Conservation (phyloP, 2,888 invertebrate genomes). For the Ectropis crepuscularia region DNA sequence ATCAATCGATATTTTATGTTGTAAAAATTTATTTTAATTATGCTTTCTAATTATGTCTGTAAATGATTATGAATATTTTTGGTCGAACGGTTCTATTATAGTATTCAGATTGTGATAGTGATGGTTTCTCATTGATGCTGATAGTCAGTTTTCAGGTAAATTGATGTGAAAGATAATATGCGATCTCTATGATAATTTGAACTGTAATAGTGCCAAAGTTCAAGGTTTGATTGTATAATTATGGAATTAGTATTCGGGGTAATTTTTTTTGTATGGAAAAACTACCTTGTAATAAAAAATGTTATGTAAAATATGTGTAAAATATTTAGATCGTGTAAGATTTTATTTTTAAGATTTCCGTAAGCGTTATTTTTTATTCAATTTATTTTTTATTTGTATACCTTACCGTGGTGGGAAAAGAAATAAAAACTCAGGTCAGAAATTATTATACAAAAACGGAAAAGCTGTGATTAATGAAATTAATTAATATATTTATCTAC, state of each 20-base stretch:
- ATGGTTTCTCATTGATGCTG: too few species aligned
- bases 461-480: constrained; percentile 29
- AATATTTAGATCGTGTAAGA: constrained; percentile 1
- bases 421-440: too few species aligned
- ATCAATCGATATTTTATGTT: too few species aligned
- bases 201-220: neutral
- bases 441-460: too few species aligned
- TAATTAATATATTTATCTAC: constrained; percentile 3
- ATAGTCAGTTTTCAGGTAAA: too few species aligned
- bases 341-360: constrained; percentile 1
- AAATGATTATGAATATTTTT: too few species aligned
- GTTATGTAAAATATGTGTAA: neutral
- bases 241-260: neutral
- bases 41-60: too few species aligned
- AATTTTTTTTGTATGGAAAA: constrained; percentile 1
- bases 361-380: constrained; percentile 9
- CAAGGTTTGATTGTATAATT: neutral
- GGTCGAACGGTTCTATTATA: too few species aligned
- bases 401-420: constrained; percentile 3
- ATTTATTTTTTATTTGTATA: constrained; percentile 11
- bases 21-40: too few species aligned
- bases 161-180: too few species aligned
- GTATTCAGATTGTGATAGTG: too few species aligned
- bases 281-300: constrained; percentile 6
- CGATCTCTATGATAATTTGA: too few species aligned